These are phyloP conservation scores for Drosophila setifemur DNA, from an alignment of 1,140 invertebrate species.

Conservation along the genomic window DNA sequence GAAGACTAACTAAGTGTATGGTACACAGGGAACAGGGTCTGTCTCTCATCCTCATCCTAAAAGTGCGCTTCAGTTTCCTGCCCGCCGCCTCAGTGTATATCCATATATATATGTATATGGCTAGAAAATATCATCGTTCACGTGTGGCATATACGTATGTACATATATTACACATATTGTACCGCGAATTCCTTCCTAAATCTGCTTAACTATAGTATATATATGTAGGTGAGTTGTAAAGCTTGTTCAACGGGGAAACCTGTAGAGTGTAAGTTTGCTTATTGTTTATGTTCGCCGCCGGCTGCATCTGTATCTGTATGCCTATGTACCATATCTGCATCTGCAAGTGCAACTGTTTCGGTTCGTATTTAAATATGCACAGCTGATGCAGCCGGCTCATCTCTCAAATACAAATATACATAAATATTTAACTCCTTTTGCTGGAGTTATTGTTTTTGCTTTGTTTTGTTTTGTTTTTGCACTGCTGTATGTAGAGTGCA, in stretches of 20 bases:
- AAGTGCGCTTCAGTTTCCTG: not conserved
- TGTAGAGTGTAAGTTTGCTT: slow-evolving; percentile 70
- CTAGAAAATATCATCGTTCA: slow-evolving; percentile 40
- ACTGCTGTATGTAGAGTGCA: slow-evolving; percentile 65
- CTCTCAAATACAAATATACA: slow-evolving; percentile 54
- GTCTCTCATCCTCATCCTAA: not conserved
- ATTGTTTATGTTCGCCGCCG: slow-evolving; percentile 51
- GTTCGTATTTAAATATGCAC: slow-evolving; percentile 51
- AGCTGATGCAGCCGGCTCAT: slow-evolving; percentile 45
- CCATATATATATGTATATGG: slow-evolving; percentile 21
- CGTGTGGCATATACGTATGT: slow-evolving; percentile 13
- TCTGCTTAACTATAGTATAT: too few species aligned
- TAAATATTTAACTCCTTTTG: slow-evolving; percentile 46
- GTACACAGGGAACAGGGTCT: not conserved
- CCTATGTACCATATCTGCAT: too few species aligned
- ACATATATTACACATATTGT: slow-evolving; percentile 31
- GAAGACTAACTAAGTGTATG: not conserved
- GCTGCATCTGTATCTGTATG: slow-evolving; percentile 1
- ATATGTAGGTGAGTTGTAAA: slow-evolving; percentile 52
- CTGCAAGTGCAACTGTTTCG: slow-evolving; percentile 11
- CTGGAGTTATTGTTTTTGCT: too few species aligned
- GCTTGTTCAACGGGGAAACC: slow-evolving; percentile 70
- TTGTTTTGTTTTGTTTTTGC: too few species aligned
- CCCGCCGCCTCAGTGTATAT: too few species aligned
- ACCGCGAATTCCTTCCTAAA: slow-evolving; percentile 26